These are phyloP conservation scores for Drosophila prostipennis DNA, from an alignment of 2,888 invertebrate species.

Conservation along the genomic window DNA sequence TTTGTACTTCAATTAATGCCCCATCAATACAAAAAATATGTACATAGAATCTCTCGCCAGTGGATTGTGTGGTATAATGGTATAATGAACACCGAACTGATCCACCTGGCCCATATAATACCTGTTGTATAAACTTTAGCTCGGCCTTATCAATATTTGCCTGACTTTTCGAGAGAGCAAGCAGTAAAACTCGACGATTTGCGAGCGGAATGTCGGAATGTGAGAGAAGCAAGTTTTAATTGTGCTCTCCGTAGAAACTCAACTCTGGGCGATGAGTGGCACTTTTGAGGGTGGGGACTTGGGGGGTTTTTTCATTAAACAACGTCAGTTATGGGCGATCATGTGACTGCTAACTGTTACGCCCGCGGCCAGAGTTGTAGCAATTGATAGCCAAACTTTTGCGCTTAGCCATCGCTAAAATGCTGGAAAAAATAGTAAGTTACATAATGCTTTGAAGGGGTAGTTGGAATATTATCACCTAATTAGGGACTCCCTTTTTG, in stretches of 20 bases:
- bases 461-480: background rate
- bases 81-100: slow-evolving; percentile 9
- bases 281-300: slow-evolving; percentile 31
- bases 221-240: background rate
- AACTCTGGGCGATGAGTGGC: slow-evolving; percentile 38
- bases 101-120: background rate
- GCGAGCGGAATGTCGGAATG: slow-evolving; percentile 17
- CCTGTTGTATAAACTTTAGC: slow-evolving; percentile 27
- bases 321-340: slow-evolving; percentile 46
- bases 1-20: slow-evolving; percentile 64
- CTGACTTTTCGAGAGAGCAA: slow-evolving; percentile 22
- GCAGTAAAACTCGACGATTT: slow-evolving; percentile 11
- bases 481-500: background rate
- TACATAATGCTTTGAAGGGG: background rate
- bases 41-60: slow-evolving; percentile 5
- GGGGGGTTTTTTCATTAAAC: slow-evolving; percentile 17
- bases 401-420: background rate
- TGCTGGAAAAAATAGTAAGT: background rate
- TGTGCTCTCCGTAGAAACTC: slow-evolving; percentile 27
- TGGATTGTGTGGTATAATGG: slow-evolving; percentile 24
- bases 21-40: slow-evolving; percentile 7
- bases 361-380: slow-evolving; percentile 38
- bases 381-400: slow-evolving; percentile 3
- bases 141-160: slow-evolving; percentile 66
- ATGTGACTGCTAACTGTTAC: slow-evolving; percentile 67